These are phyloP conservation scores for Mirounga angustirostris DNA, from an alignment of 2,113 vertebrate genomes.

Conservation along the genomic window DNA sequence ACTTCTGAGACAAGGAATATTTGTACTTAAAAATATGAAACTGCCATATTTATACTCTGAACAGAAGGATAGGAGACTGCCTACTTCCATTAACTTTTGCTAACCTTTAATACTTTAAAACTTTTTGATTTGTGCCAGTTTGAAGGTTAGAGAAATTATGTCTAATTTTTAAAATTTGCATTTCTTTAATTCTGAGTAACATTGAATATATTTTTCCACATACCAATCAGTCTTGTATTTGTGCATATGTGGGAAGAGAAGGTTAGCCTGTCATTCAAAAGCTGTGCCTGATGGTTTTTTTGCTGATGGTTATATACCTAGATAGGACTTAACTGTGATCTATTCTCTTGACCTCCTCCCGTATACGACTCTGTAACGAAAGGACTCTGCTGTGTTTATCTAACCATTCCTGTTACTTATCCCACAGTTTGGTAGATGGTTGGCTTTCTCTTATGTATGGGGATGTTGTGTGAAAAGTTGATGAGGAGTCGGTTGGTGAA, in stretches of 20 bases:
- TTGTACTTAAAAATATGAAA: slow-evolving; percentile 12
- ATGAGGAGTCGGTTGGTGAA: background rate
- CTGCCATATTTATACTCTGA: background rate
- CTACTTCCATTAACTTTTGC: background rate
- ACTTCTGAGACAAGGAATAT: background rate
- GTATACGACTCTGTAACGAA: background rate
- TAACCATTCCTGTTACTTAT: background rate
- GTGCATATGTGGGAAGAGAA: background rate
- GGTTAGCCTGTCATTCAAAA: slow-evolving; percentile 28
- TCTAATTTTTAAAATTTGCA: slow-evolving; percentile 12
- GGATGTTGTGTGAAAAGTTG: background rate
- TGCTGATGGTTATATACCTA: background rate
- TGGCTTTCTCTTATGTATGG: background rate
- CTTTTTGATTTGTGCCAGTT: background rate
- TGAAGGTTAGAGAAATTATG: slow-evolving; percentile 46
- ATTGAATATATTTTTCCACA: background rate
- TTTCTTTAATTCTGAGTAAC: slow-evolving; percentile 25
- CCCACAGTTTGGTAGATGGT: background rate
- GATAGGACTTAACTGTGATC: background rate
- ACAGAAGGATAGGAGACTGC: background rate
- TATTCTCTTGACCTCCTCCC: background rate
- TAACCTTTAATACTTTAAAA: background rate
- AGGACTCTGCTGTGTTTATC: background rate
- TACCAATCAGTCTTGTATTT: background rate
- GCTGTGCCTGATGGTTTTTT: background rate